phyloP scores from a whole-genome alignment of 37 sponge, comb jelly and placozoan species.

The Diacarnus erythraeanus region DNA sequence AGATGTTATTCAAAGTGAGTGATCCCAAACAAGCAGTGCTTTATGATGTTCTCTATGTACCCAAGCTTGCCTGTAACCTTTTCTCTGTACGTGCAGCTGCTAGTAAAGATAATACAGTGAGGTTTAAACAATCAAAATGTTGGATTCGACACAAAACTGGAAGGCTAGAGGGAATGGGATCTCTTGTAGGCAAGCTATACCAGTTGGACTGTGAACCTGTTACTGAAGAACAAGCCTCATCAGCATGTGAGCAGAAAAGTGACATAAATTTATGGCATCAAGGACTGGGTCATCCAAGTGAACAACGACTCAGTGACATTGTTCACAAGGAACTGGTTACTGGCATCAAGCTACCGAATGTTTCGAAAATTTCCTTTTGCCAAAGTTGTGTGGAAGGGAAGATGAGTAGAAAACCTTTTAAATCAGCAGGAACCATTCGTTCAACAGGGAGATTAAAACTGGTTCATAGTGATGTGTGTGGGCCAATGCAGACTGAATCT shows the following conservation, averaged over 20 bases:
- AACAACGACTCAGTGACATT: conserved; percentile 24
- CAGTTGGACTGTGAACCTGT: conserved; percentile 36
- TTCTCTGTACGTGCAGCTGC: conserved; percentile 51
- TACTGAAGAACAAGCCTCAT: conserved; percentile 5
- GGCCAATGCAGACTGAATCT: conserved; percentile 51
- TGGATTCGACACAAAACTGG: conserved; percentile 32
- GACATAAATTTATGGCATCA: conserved; percentile 66
- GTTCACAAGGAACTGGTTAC: conserved; percentile 28
- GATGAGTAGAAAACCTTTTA: conserved; percentile 38
- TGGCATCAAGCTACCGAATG: conserved; percentile 21
- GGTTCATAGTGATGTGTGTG: conserved; percentile 62
- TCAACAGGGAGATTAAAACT: conserved; percentile 30
- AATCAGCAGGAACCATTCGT: conserved; percentile 48
- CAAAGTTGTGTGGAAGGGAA: conserved; percentile 56
- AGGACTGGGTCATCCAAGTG: conserved; percentile 49
- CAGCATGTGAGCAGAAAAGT: conserved; percentile 4
- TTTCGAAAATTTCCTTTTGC: conserved; percentile 41
- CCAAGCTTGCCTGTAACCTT: conserved; percentile 48
- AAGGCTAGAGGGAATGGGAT: conserved; percentile 39
- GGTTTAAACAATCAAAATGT: conserved; percentile 24
- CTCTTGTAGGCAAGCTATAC: conserved; percentile 30
- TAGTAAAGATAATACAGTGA: conserved; percentile 10
- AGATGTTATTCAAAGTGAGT: conserved; percentile 39
- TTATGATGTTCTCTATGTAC: conserved; percentile 41
- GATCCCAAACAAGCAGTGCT: conserved; percentile 8